Percentiles rank a stretch among this genome's conserved stretches.
Conservation (phyloP, 1,140 invertebrate genomes). For the Drosophila jambulina region DNA sequence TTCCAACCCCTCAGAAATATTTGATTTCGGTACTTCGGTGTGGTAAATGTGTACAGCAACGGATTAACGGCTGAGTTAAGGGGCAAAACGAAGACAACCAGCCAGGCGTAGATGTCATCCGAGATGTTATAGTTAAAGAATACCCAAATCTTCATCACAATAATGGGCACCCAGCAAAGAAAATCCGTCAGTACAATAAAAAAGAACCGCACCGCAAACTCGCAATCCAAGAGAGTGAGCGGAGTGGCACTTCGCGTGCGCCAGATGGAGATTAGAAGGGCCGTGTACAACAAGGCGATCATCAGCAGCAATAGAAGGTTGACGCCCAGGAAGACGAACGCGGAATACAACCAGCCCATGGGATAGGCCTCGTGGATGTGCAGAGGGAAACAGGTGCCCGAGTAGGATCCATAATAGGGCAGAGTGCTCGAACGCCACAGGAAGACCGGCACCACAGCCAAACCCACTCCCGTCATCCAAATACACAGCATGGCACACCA, state of each 20-base stretch:
- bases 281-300: slow-evolving; percentile 88
- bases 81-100: slow-evolving; percentile 91
- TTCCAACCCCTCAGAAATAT: slow-evolving; percentile 83
- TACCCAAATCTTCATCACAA: slow-evolving; percentile 89
- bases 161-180: slow-evolving; percentile 92
- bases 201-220: slow-evolving; percentile 90
- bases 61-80: slow-evolving; percentile 93
- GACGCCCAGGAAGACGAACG: slow-evolving; percentile 90
- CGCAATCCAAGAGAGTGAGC: slow-evolving; percentile 88
- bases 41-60: slow-evolving; percentile 92
- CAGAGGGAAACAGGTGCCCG: slow-evolving; percentile 90
- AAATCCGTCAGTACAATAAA: slow-evolving; percentile 91
- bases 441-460: slow-evolving; percentile 89
- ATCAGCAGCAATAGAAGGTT: slow-evolving; percentile 88
- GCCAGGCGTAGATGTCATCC: slow-evolving; percentile 90
- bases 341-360: slow-evolving; percentile 91
- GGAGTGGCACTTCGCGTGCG: slow-evolving; percentile 87
- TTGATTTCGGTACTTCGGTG: slow-evolving; percentile 88
- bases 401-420: slow-evolving; percentile 88
- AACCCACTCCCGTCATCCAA: slow-evolving; percentile 88
- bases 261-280: slow-evolving; percentile 89
- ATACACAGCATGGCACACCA: slow-evolving; percentile 85
- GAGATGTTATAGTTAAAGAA: slow-evolving; percentile 87
- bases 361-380: slow-evolving; percentile 90
- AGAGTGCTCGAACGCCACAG: slow-evolving; percentile 87